Conservation (phyloP, 1,140 invertebrate genomes). For the Episyrphus balteatus region DNA sequence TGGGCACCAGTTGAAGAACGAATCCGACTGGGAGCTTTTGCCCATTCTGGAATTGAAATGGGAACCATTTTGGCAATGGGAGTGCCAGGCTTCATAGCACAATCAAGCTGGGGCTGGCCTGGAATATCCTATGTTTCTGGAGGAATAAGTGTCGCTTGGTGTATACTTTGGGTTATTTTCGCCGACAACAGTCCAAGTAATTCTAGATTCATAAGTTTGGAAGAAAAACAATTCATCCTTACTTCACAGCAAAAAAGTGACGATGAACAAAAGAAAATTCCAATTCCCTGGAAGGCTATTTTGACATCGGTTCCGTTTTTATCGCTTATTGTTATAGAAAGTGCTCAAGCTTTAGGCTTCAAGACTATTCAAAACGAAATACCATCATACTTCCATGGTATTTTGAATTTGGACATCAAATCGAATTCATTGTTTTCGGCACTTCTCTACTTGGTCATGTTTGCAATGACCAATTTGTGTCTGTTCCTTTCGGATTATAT, state of each 20-base stretch:
- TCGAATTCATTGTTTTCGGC: constrained; percentile 39
- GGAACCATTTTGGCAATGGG: constrained; percentile 60
- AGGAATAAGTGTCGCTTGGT: constrained; percentile 43
- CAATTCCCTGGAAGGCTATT: no score
- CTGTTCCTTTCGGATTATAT: no score
- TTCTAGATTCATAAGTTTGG: no score
- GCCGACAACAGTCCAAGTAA: no score
- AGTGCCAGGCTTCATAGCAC: constrained; percentile 49
- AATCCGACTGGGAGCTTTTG: constrained; percentile 40
- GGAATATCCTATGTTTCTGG: constrained; percentile 58
- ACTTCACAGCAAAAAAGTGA: no score
- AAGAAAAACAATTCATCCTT: no score
- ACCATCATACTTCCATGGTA: constrained; percentile 72
- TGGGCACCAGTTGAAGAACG: constrained; percentile 40
- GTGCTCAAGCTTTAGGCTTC: constrained; percentile 75
- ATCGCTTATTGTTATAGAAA: constrained; percentile 52
- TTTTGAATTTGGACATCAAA: constrained; percentile 65
- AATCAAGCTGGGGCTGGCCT: constrained; percentile 54
- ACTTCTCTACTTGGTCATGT: no score
- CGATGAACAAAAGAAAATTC: no score
- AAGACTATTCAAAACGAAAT: constrained; percentile 85
- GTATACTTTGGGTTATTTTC: no score
- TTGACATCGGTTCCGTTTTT: constrained; percentile 57
- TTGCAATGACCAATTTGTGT: no score
- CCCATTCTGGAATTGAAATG: constrained; percentile 50